Conservation (phyloP, 2,888 invertebrate species). For the Polylopha cassiicola region DNA sequence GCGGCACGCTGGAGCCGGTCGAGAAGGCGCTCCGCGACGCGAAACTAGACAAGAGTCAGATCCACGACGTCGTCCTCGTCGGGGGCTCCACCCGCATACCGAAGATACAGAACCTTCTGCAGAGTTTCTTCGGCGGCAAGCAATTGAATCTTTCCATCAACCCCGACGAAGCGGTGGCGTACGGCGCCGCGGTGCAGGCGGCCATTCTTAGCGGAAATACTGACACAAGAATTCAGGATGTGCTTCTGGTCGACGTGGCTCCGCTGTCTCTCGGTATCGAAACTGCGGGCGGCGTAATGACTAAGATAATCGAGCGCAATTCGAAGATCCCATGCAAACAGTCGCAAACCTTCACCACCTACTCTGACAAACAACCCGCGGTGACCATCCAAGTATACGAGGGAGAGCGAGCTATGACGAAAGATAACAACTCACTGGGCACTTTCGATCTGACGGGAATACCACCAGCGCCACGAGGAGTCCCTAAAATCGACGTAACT, state of each 20-base stretch:
- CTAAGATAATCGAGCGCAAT: slow-evolving; percentile 81
- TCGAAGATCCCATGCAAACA: slow-evolving; percentile 80
- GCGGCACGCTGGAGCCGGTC: slow-evolving; percentile 81
- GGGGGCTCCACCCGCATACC: slow-evolving; percentile 86
- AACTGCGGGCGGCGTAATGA: slow-evolving; percentile 84
- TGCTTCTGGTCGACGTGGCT: slow-evolving; percentile 69
- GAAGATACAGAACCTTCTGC: slow-evolving; percentile 81
- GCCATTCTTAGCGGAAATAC: slow-evolving; percentile 81
- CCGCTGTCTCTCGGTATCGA: slow-evolving; percentile 82
- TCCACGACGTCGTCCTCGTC: slow-evolving; percentile 85
- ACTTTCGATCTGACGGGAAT: slow-evolving; percentile 78
- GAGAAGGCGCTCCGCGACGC: slow-evolving; percentile 84
- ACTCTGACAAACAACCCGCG: slow-evolving; percentile 83
- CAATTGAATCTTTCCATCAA: slow-evolving; percentile 81
- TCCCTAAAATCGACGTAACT: slow-evolving; percentile 78
- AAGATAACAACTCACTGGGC: slow-evolving; percentile 80
- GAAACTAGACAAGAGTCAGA: slow-evolving; percentile 81
- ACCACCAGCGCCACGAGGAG: slow-evolving; percentile 78
- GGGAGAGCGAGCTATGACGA: slow-evolving; percentile 84
- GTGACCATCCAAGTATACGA: slow-evolving; percentile 82
- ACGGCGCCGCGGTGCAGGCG: slow-evolving; percentile 82
- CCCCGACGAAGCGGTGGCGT: slow-evolving; percentile 85
- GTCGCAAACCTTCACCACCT: slow-evolving; percentile 82
- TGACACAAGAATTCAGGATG: slow-evolving; percentile 81
- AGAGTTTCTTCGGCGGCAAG: slow-evolving; percentile 83